Base-by-base conservation (phyloP, 1,140 invertebrate genomes). In the Sitophilus oryzae region DNA sequence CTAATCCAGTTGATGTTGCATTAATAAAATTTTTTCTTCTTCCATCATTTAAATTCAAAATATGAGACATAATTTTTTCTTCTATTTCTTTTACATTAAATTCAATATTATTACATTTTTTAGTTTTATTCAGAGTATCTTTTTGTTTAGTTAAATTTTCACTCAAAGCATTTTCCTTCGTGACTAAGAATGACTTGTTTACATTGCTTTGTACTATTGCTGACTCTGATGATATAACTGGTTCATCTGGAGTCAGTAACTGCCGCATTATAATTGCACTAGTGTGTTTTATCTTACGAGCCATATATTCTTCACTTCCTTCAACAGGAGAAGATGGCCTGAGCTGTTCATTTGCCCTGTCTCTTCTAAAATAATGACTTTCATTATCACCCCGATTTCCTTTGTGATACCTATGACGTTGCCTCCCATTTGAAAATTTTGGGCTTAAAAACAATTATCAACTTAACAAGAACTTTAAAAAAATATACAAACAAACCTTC, bases 191-290 rank as follows among this genome's bases (percentile, higher is more conserved):
- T 53, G 22, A 3, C 1, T 21, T n/a, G 20, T n/a, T 52, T 40
- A 25, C 6, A 36, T 41, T 45, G n/a, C 9, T 23, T 25, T 23
- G 15, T 22, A 41, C 23, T 40, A 9, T 11, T 11, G 10, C 10
- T 2, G 9, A 35, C 10, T 14, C 23, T 16, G 36, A 43, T 38
- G 34, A 52, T 10, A 44, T 23, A 6, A 53, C 36, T 25, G 15
- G 34, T 34, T 62, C 61, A n/a, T 55, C 44, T 10, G 60, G 58
- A 48, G 34, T 62, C 23, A 65, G 57, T 25, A 68, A 48, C 19
- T 63, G 61, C 35, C 61, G 56, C 58, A 66, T 68, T 44, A 68
- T 64, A 41, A 64, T 59, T 21, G 64, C 63, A 52, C 65, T 67
- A 16, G 60, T 64, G 50, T 66, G 43, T 58, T 63, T 37, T 20